Evolutionary conservation across 2,113 vertebrate species (phyloP), one percentile per base, ranked within the genome.

Genomic region (Ahaetulla prasina): DNA sequence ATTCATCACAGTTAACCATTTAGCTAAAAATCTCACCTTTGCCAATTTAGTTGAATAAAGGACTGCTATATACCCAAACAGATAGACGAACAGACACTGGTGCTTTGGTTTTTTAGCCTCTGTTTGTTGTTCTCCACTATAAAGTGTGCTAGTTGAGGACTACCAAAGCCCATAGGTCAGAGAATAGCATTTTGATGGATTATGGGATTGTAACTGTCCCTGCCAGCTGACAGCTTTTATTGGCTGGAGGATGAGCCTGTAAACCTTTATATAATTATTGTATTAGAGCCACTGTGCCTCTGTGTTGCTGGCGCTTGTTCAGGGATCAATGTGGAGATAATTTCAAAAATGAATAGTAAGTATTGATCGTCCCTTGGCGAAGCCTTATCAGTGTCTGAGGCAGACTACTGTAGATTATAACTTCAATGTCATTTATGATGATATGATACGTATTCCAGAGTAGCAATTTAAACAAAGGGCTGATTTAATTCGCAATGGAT

Each of bases 341-440:
- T 99, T 99, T 99, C 98, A 99, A 98, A 99, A 99, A 99, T 99
- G 98, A 99, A 99, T 99, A 99, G 99, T 99, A 99, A 99, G 98
- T 98, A 99, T 99, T 97, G 99, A 99, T 98, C 98, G 98, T 97
- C 97, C 97, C 97, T 94, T 97, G 97, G 98, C 97, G 98, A 98
- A 98, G 98, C 96, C 98, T 99, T 99, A 99, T 99, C 99, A 98
- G 98, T 95, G 97, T 97, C 97, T 94, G 91, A 96, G 98, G 98
- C 98, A 98, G 97, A 98, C 98, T 96, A 97, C 97, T 96, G 98
- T 97, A 98, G 98, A 99, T 99, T 98, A 98, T 99, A 99, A 98
- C 97, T 97, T 98, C 98, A 98, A 98, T 98, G 98, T 99, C 99
- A 98, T 99, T 99, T 98, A 99, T 98, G 98, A 98, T 97, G 97